These are phyloP conservation scores for Sebastolobus alascanus DNA, from an alignment of 2,797 vertebrate genomes.

Conservation along the genomic window DNA sequence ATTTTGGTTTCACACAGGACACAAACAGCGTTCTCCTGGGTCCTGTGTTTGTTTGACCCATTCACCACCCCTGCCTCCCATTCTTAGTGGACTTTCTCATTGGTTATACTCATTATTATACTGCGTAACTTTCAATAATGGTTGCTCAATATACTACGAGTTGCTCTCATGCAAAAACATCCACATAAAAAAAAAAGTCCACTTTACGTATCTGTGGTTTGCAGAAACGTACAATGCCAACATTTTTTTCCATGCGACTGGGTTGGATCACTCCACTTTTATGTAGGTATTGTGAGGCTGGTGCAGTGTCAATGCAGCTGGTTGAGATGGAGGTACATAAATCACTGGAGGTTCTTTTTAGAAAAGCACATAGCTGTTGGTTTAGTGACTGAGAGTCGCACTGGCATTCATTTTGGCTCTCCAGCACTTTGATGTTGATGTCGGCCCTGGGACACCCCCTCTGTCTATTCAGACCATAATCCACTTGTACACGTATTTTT, in stretches of 20 bases:
- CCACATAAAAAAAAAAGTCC: background rate
- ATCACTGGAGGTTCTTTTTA: background rate
- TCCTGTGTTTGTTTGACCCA: background rate
- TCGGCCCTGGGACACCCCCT: conserved; percentile 22
- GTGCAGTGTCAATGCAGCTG: background rate
- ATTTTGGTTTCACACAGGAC: background rate
- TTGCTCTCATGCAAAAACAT: background rate
- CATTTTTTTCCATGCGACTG: background rate
- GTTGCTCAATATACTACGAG: background rate
- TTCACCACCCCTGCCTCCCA: background rate
- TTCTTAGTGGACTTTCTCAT: background rate
- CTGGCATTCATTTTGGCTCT: conserved; percentile 27
- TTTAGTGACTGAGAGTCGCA: conserved; percentile 9
- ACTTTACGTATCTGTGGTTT: background rate
- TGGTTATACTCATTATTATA: background rate
- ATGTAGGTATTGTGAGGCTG: conserved; percentile 7
- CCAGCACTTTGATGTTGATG: conserved; percentile 30
- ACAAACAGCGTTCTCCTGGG: background rate
- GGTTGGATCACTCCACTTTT: background rate
- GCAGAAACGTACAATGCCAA: background rate
- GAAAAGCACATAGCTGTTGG: background rate
- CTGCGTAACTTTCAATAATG: background rate
- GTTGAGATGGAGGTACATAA: background rate
- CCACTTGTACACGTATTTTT: conserved; percentile 22
- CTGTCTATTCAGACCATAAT: conserved; percentile 35